phyloP scores from a whole-genome alignment of 1,140 invertebrate genomes.

The Coelopa frigida region DNA sequence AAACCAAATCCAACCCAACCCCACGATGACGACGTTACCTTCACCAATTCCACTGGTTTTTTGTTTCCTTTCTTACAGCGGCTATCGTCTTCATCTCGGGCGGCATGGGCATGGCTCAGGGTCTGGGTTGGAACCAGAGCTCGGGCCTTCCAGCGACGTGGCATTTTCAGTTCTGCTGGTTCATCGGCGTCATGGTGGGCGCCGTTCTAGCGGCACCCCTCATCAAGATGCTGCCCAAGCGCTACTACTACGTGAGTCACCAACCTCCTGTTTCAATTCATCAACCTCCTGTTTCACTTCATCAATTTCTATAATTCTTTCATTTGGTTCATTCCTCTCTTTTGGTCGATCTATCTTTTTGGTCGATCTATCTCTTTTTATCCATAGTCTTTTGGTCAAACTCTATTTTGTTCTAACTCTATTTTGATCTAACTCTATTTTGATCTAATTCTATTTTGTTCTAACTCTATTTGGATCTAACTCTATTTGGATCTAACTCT shows the following conservation, averaged over 20 bases:
- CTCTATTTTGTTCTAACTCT: too few species aligned
- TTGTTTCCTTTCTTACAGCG: conserved; percentile 1
- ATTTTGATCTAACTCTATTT: too few species aligned
- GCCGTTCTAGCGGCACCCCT: neutral
- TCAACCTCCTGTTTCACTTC: too few species aligned
- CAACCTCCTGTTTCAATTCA: neutral
- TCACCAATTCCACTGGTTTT: neutral
- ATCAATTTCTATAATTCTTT: too few species aligned
- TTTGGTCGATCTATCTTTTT: too few species aligned
- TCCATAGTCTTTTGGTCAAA: too few species aligned
- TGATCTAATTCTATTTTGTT: too few species aligned
- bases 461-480: too few species aligned
- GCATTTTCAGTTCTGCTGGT: conserved; percentile 9
- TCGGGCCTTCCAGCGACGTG: neutral
- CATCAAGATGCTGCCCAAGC: neutral
- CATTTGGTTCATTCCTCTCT: too few species aligned
- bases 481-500: too few species aligned
- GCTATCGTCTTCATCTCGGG: conserved; percentile 3
- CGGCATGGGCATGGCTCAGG: conserved; percentile 10
- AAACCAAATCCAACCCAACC: too few species aligned
- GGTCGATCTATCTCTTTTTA: too few species aligned
- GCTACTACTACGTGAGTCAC: conserved; percentile 5
- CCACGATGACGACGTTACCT: neutral
- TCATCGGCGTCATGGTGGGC: conserved; percentile 10
- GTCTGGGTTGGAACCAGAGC: conserved; percentile 7